Percentiles rank a stretch among this genome's conserved stretches.
Conservation (phyloP, 2,888 invertebrate genomes). For the Epistrophe grossulariae region DNA sequence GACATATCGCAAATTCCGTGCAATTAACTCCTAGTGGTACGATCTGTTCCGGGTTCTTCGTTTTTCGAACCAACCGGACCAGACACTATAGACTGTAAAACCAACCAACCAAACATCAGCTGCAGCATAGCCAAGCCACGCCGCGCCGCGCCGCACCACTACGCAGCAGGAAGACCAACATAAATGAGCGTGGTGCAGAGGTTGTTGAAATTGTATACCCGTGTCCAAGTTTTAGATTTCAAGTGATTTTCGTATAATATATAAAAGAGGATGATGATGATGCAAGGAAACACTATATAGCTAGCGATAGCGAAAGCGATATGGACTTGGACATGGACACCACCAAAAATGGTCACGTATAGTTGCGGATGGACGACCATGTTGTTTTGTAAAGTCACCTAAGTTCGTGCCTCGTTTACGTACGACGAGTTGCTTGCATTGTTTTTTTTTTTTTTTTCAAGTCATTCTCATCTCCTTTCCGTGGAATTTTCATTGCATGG, state of each 20-base stretch:
- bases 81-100: neutral
- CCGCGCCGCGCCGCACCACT: slow-evolving; percentile 10
- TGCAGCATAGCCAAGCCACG: neutral
- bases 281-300: slow-evolving; percentile 3
- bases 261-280: slow-evolving; percentile 22
- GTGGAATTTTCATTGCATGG: slow-evolving; percentile 24
- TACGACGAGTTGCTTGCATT: neutral
- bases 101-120: slow-evolving; percentile 3
- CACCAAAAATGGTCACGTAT: slow-evolving; percentile 61
- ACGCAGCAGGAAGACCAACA: slow-evolving; percentile 44
- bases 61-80: slow-evolving; percentile 4
- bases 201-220: slow-evolving; percentile 56
- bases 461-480: slow-evolving; percentile 36
- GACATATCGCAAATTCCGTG: slow-evolving; percentile 66
- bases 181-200: slow-evolving; percentile 26
- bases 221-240: slow-evolving; percentile 65
- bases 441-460: slow-evolving; percentile 7
- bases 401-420: slow-evolving; percentile 44
- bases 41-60: slow-evolving; percentile 38
- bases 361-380: slow-evolving; percentile 49
- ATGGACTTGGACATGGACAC: neutral
- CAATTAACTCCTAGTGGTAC: slow-evolving; percentile 68
- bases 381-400: slow-evolving; percentile 43
- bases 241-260: slow-evolving; percentile 58
- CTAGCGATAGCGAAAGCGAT: neutral